These are phyloP conservation scores for Drosophila albomicans DNA, from an alignment of 1,140 invertebrate species.

Conservation along the genomic window DNA sequence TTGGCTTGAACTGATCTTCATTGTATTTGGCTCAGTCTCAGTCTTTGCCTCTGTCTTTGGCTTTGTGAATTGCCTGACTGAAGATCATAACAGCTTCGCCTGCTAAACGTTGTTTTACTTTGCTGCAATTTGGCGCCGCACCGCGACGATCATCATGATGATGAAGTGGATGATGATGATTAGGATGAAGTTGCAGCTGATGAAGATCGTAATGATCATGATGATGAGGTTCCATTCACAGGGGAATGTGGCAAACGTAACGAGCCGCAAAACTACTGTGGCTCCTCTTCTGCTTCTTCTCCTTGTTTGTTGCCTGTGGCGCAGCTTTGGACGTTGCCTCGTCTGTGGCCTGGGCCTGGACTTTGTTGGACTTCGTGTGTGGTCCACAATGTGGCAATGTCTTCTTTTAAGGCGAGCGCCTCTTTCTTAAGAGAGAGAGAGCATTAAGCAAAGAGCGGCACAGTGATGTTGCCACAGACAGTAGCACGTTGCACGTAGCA, in stretches of 20 bases:
- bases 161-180: constrained; percentile 15
- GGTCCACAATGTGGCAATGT: constrained; percentile 64
- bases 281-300: constrained; percentile 47
- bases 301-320: constrained; percentile 57
- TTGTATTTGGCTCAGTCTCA: too few relatives aligned
- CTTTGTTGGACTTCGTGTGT: constrained; percentile 63
- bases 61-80: constrained; percentile 59
- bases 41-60: too few relatives aligned
- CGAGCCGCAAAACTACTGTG: constrained; percentile 80
- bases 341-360: constrained; percentile 9
- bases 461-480: constrained; percentile 29
- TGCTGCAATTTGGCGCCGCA: constrained; percentile 79
- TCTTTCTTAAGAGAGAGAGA: constrained; percentile 39
- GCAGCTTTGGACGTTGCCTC: constrained; percentile 33
- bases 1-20: constrained; percentile 9
- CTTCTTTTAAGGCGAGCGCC: constrained; percentile 39
- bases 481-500: constrained; percentile 67
- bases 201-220: constrained; percentile 12
- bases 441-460: neutral
- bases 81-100: constrained; percentile 67
- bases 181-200: constrained; percentile 3
- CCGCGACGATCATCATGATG: constrained; percentile 2
- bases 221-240: constrained; percentile 6
- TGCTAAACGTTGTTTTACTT: constrained; percentile 81
- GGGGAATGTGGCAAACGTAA: constrained; percentile 50